Evolutionary conservation across 2,797 vertebrate species (phyloP).

Genomic region (Rhabdophis nuchalis): DNA sequence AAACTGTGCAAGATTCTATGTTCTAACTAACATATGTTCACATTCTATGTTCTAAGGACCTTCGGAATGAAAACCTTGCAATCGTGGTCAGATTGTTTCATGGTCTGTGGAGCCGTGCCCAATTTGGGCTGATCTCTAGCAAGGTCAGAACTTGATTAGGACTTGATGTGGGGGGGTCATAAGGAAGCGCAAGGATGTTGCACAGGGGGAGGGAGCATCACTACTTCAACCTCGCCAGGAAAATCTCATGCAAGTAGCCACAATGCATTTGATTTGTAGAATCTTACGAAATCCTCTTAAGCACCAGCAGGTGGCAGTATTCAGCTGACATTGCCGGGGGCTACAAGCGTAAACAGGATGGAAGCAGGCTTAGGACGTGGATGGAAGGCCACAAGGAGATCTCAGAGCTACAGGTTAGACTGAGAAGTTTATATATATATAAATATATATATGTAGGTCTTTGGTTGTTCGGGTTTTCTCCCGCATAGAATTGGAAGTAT

Average conservation of each 20-base stretch:
- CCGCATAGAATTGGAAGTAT: no score
- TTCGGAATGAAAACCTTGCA: background rate
- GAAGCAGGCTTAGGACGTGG: background rate
- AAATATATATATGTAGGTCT: no score
- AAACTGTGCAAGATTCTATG: background rate
- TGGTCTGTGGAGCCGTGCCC: background rate
- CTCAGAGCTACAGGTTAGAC: background rate
- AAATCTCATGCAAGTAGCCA: background rate
- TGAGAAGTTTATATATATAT: background rate
- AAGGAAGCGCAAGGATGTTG: background rate
- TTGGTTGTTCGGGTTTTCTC: no score
- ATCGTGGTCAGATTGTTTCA: background rate
- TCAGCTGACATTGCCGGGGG: background rate
- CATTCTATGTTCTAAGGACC: background rate
- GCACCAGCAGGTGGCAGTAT: background rate
- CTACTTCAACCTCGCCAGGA: background rate
- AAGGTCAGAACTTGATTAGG: background rate
- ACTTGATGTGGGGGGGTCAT: background rate
- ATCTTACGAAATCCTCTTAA: background rate
- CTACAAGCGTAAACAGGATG: background rate
- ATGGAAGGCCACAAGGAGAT: background rate
- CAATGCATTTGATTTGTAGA: background rate
- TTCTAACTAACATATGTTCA: background rate
- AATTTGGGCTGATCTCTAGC: background rate
- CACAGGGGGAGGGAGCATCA: background rate